Evolutionary conservation across 2,113 vertebrate genomes (phyloP).

Genomic region (Mesitornis unicolor): DNA sequence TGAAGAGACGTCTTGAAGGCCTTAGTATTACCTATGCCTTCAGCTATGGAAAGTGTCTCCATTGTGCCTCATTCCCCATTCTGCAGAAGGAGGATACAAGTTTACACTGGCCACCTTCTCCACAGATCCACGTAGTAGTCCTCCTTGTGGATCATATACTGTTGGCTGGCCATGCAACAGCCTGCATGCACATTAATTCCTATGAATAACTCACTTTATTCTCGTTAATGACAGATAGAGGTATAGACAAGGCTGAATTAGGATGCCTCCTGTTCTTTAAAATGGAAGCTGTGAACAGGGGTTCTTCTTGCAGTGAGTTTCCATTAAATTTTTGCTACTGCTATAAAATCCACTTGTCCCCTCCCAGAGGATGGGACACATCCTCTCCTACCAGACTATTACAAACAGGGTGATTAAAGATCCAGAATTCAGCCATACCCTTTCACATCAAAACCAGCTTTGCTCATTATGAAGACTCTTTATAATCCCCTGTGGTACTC

Average conservation of each 20-base stretch:
- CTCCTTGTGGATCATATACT: no score
- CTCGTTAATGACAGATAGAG: neutral
- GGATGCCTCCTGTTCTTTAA: neutral
- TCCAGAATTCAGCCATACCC: neutral
- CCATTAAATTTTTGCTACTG: neutral
- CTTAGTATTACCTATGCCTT: neutral
- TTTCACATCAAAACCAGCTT: neutral
- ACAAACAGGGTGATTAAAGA: neutral
- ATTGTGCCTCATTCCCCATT: neutral
- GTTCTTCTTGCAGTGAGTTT: neutral
- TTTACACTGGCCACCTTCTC: neutral
- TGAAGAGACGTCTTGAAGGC: neutral
- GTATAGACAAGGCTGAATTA: neutral
- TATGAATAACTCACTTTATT: neutral
- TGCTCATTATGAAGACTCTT: neutral
- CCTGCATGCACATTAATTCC: neutral
- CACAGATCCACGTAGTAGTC: rapidly evolving
- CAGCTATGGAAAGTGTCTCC: neutral
- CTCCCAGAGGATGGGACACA: neutral
- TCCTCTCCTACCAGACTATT: neutral
- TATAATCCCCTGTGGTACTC: neutral
- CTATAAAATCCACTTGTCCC: neutral
- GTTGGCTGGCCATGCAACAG: neutral
- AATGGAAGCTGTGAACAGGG: neutral
- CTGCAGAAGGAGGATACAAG: neutral